Evolutionary conservation across 2,888 invertebrate species (phyloP), one percentile per base, ranked within the genome.

Genomic region (Amiota mariae): DNA sequence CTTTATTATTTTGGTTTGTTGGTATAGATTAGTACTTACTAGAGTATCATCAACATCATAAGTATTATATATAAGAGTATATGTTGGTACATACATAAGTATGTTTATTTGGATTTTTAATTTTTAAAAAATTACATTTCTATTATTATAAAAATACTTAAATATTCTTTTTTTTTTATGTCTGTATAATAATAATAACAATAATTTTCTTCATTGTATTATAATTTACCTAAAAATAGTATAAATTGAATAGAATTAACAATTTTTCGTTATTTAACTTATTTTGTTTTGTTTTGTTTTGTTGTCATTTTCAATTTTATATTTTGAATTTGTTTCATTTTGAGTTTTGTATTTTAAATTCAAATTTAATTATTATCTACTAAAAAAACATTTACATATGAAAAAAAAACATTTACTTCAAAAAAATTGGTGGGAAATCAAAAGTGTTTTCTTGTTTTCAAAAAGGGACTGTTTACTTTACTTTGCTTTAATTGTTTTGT

Each of bases 201-300:
- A 59, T 59, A 20, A n/a, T 59, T 54, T 54, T 20, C 59, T 15
- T 36, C 4, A 9, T 59, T 59, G 89, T 89, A 89, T 89, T 88
- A 86, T 36, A 36, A 6, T 87, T 88, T 89, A 88, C 89, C 88
- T 88, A 88, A 87, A 85, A 68, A 20, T 72, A 46, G 36, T 51
- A 36, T 36, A 36, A 36, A 36, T 74, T 70, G 47, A 72, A 51
- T 56, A 13, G 20, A 61, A 36, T 13, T 54, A 73, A 15, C 63
- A 48, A 48, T 70, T 72, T 36, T 67, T 67, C 15, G 18, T 68
- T 72, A 61, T 49, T 36, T 59, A 74, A 51, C 66, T 56, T 15
- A 10, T 57, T 13, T 70, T 15, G 36, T 67, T 66, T 70, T 56
- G 67, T 56, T 51, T 73, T 71, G n/a, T n/a, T n/a, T n/a, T n/a